phyloP scores from a whole-genome alignment of 2,888 invertebrate species.

The Amphiduros pacificus region DNA sequence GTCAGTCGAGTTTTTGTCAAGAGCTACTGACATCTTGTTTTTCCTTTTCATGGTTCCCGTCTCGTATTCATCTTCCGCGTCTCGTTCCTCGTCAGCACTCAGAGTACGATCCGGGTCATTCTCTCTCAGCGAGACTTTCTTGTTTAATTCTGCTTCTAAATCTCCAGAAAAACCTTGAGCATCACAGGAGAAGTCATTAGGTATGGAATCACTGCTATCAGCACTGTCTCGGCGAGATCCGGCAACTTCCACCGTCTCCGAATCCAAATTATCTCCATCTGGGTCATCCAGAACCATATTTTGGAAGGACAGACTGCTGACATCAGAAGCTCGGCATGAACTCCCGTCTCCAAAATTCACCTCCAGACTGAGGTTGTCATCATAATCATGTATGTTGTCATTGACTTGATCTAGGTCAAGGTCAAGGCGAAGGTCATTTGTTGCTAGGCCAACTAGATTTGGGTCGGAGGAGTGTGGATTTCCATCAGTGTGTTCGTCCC shows the following conservation, averaged over 20 bases:
- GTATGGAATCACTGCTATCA: slow-evolving; percentile 27
- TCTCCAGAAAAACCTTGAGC: slow-evolving; percentile 11
- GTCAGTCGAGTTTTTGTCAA: neutral
- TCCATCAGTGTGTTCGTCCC: too few relatives aligned
- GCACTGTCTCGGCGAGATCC: slow-evolving; percentile 23
- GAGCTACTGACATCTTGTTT: slow-evolving; percentile 6
- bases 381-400: slow-evolving; percentile 25
- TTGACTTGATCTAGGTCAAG: slow-evolving; percentile 22
- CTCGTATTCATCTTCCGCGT: slow-evolving; percentile 4
- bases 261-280: slow-evolving; percentile 18
- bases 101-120: neutral
- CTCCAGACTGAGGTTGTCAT: slow-evolving; percentile 55
- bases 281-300: slow-evolving; percentile 32
- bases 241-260: slow-evolving; percentile 11
- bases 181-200: slow-evolving; percentile 22
- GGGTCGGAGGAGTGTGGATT: too few relatives aligned
- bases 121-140: slow-evolving; percentile 5
- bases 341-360: slow-evolving; percentile 56
- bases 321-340: slow-evolving; percentile 55
- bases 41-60: slow-evolving; percentile 25
- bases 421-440: slow-evolving; percentile 18
- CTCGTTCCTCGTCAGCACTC: slow-evolving; percentile 5
- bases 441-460: slow-evolving; percentile 10
- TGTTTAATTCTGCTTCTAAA: slow-evolving; percentile 20
- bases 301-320: slow-evolving; percentile 49